Percentiles rank a stretch among this genome's conserved stretches.
Evolutionary conservation across 2,888 invertebrate species (phyloP).

Genomic region (Pachliopta kotzebuea): DNA sequence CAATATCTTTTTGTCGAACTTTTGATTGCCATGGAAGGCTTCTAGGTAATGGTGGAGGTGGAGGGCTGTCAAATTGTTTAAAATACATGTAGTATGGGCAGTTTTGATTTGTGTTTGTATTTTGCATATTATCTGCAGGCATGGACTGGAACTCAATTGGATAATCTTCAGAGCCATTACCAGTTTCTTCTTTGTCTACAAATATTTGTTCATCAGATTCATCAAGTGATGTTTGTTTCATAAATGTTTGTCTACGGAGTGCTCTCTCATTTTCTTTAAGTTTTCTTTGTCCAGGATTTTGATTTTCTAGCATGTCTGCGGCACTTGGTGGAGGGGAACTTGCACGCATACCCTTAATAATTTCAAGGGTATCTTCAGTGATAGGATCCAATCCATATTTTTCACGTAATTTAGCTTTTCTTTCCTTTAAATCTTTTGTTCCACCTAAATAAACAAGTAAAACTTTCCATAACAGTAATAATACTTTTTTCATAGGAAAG

Average conservation of each 20-base stretch:
- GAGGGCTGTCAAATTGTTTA: conserved; percentile 70
- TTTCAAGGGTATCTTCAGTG: conserved; percentile 96
- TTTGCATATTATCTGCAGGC: conserved; percentile 60
- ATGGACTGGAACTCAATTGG: conserved; percentile 81
- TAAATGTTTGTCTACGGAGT: conserved; percentile 87
- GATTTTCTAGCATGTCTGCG: conserved; percentile 92
- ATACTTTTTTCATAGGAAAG: conserved; percentile 99
- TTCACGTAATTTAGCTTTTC: conserved; percentile 86
- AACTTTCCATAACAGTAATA: conserved; percentile 97
- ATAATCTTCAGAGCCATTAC: conserved; percentile 82
- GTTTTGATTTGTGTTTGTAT: conserved; percentile 58
- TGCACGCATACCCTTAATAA: conserved; percentile 96
- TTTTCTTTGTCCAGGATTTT: conserved; percentile 86
- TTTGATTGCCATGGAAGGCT: conserved; percentile 98
- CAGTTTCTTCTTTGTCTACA: conserved; percentile 85
- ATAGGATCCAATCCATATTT: conserved; percentile 86
- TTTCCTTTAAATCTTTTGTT: conserved; percentile 88
- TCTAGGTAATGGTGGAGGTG: conserved; percentile 71
- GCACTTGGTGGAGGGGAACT: conserved; percentile 97
- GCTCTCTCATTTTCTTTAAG: conserved; percentile 81
- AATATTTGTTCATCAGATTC: conserved; percentile 87
- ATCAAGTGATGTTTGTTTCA: conserved; percentile 95
- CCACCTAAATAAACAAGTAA: conserved; percentile 96
- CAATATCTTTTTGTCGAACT: conserved; percentile 95
- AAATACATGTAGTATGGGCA: conserved; percentile 69